Conservation (phyloP, 2,113 vertebrate species). For the Lophius piscatorius region DNA sequence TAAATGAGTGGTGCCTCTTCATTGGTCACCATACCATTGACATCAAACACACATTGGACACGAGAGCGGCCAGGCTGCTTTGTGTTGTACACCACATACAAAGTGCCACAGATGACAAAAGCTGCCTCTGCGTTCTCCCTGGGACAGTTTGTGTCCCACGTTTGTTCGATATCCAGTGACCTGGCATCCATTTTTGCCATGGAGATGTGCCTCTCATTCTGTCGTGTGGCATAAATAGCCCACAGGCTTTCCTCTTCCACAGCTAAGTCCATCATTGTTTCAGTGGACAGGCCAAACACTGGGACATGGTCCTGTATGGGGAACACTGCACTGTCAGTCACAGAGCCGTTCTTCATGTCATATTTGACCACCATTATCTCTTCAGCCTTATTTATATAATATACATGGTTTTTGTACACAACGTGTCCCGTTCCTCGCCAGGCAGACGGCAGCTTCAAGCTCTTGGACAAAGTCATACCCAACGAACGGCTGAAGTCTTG, state of each 20-base stretch:
- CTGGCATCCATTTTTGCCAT: conserved; percentile 90
- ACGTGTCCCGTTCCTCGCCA: conserved; percentile 92
- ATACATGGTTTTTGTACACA: conserved; percentile 85
- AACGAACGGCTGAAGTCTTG: conserved; percentile 88
- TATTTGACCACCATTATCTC: conserved; percentile 90
- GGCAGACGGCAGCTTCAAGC: conserved; percentile 85
- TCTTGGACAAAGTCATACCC: conserved; percentile 82
- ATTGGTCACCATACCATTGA: conserved; percentile 86
- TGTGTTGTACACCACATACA: conserved; percentile 98
- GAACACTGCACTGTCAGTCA: conserved; percentile 90
- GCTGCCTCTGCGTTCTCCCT: conserved; percentile 92
- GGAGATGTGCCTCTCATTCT: conserved; percentile 88
- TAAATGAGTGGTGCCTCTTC: conserved; percentile 90
- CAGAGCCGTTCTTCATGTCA: conserved; percentile 83
- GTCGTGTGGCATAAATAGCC: conserved; percentile 90
- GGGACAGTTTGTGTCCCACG: conserved; percentile 94
- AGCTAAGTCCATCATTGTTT: conserved; percentile 90
- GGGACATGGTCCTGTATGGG: conserved; percentile 88
- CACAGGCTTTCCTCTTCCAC: conserved; percentile 96
- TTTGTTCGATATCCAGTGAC: conserved; percentile 90
- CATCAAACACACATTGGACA: conserved; percentile 93
- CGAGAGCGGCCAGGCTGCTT: conserved; percentile 90
- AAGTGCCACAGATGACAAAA: conserved; percentile 93
- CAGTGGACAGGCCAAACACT: conserved; percentile 85
- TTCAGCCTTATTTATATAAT: conserved; percentile 81